Percentiles rank a stretch among this genome's conserved stretches.
These are phyloP conservation scores for Nothoprocta pentlandii DNA, from an alignment of 2,113 vertebrate genomes.

Conservation along the genomic window DNA sequence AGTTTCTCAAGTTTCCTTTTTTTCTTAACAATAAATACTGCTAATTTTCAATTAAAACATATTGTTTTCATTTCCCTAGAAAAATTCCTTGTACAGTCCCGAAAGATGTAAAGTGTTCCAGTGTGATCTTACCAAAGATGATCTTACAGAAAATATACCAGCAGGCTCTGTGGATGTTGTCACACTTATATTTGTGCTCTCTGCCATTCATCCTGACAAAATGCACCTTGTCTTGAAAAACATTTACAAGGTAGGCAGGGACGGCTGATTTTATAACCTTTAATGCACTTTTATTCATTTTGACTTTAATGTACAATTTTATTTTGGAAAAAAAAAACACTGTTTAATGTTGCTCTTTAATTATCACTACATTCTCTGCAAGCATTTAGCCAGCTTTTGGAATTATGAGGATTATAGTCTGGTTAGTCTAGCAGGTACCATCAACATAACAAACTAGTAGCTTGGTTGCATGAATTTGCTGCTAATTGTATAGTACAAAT, in stretches of 20 bases:
- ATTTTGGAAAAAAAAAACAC: not conserved
- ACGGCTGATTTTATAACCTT: not conserved
- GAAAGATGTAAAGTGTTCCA: slow-evolving; percentile 91
- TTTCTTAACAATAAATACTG: not conserved
- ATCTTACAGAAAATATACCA: slow-evolving; percentile 83
- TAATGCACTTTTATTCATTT: not conserved
- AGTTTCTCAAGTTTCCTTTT: not conserved
- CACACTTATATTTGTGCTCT: slow-evolving; percentile 94
- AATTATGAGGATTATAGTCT: not conserved
- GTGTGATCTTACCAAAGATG: slow-evolving; percentile 93
- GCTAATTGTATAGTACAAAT: not conserved
- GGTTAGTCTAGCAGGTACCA: not conserved
- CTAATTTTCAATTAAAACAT: not conserved
- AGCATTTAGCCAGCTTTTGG: not conserved
- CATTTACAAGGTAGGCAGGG: slow-evolving; percentile 83
- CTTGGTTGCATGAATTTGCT: not conserved
- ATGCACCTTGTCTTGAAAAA: slow-evolving; percentile 90
- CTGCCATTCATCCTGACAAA: slow-evolving; percentile 94
- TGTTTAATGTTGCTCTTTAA: not conserved
- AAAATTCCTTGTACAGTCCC: slow-evolving; percentile 85
- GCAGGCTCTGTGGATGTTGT: slow-evolving; percentile 86
- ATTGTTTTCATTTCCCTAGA: slow-evolving; percentile 74
- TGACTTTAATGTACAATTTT: not conserved
- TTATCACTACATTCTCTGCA: not conserved
- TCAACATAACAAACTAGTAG: not conserved